phyloP scores from a whole-genome alignment of 2,113 vertebrate species.

The Hippopotamus amphibius region DNA sequence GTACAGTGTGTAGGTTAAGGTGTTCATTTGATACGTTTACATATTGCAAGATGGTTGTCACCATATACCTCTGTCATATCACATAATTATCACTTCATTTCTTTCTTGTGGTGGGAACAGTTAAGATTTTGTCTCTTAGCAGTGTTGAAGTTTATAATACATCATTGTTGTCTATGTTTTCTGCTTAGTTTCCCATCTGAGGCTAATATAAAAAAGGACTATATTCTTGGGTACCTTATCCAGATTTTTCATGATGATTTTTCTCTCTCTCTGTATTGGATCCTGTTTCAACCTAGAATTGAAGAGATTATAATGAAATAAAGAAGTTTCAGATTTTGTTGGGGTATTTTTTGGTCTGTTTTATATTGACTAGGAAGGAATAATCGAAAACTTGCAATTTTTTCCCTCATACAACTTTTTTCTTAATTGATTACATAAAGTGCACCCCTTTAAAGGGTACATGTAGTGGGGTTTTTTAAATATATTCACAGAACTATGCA shows the following conservation, averaged over 20 bases:
- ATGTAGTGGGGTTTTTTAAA: background rate
- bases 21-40: background rate
- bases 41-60: background rate
- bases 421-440: background rate
- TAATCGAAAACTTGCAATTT: conserved; percentile 5
- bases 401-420: background rate
- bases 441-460: background rate
- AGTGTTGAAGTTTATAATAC: background rate
- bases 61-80: background rate
- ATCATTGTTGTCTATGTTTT: background rate
- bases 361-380: background rate
- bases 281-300: background rate
- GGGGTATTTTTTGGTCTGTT: background rate
- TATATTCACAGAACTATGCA: background rate
- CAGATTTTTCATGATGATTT: background rate
- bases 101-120: background rate
- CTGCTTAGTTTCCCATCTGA: background rate
- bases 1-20: background rate
- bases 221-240: background rate
- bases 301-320: background rate
- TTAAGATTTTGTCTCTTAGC: background rate
- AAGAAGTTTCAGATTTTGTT: background rate
- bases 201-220: background rate
- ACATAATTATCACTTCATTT: background rate
- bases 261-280: background rate